Percentiles rank a stretch among this genome's conserved stretches.
phyloP scores from a whole-genome alignment of 2,888 invertebrate genomes.

The Lissonota sp. region DNA sequence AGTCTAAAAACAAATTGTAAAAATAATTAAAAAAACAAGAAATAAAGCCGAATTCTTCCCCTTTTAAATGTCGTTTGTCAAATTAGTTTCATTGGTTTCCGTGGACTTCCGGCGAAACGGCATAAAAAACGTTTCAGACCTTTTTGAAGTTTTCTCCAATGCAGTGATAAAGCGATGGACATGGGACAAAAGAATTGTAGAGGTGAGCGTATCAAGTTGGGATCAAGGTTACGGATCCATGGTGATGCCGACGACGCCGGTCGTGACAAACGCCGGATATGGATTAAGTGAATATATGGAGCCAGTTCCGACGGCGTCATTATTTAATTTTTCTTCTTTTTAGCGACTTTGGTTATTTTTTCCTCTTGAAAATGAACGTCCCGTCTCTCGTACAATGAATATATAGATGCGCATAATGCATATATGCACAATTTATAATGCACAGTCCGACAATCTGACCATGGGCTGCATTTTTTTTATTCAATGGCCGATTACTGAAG shows the following conservation, averaged over 20 bases:
- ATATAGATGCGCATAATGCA: neutral
- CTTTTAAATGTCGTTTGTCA: no score
- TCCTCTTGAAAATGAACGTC: conserved; percentile 3
- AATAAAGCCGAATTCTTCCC: no score
- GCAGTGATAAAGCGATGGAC: no score
- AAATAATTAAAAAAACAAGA: no score
- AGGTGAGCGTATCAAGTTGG: conserved; percentile 24
- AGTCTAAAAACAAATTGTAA: no score
- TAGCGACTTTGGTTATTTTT: neutral
- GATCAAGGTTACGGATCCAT: conserved; percentile 60
- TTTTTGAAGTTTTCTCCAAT: no score
- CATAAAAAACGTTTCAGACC: no score
- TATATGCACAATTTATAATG: conserved; percentile 10
- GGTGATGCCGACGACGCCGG: conserved; percentile 19
- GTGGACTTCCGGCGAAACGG: no score
- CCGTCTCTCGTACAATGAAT: conserved; percentile 10
- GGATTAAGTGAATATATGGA: conserved; percentile 47
- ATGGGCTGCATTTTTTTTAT: conserved; percentile 69
- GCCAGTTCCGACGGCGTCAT: conserved; percentile 22
- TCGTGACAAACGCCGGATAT: conserved; percentile 61
- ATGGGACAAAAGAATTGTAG: conserved; percentile 54
- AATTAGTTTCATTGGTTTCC: no score
- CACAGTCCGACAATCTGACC: conserved; percentile 64
- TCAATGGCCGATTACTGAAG: conserved; percentile 71
- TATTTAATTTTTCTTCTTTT: conserved; percentile 21